Base-by-base conservation (phyloP, 2,113 vertebrate genomes). In the Istiophorus platypterus region DNA sequence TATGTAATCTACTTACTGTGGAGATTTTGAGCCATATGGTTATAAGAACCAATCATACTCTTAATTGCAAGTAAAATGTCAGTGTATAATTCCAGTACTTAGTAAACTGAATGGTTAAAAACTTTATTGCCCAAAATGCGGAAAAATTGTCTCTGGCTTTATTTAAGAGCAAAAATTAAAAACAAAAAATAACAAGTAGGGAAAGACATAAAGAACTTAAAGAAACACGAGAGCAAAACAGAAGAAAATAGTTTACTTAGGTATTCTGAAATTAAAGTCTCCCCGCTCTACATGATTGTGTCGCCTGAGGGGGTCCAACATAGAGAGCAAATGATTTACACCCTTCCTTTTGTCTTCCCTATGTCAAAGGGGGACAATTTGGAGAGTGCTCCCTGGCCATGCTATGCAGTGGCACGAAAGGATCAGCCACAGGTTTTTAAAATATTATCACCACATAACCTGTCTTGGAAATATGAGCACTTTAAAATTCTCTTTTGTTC, bases 391-490 rank as follows among this genome's bases (percentile, higher is more conserved):
- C 37, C 59, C 22, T 41, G 65, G 37, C 65, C 29, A 24, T 45
- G 29, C 27, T 37, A 10, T 41, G 72, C 7, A 2, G 20, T 66
- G 39, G 24, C 73, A 66, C 26, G 13, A 39, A 64, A 75, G 22
- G 62, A 75, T 65, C 66, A 75, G 51, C 56, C 24, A 62, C 63
- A 78, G 80, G 66, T 87, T 88, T 90, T 84, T 41, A 82, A 63
- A 72, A 51, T 66, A 71, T 76, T 68, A 72, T 72, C 78, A 59
- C 69, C 56, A 52, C 67, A 20, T 47, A 66, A 75, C 69, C 72
- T 73, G 67, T 68, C 29, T 27, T 31, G 61, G 91, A 92, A 94
- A 92, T 82, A 84, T 85, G 85, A 94, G 70, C 81, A 78, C 67
- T 85, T 90, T 59, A 87, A 79, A 84, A 78, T 84, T 64, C 9